Base-by-base conservation (phyloP, 1,140 invertebrate genomes). In the Listronotus oregonensis region DNA sequence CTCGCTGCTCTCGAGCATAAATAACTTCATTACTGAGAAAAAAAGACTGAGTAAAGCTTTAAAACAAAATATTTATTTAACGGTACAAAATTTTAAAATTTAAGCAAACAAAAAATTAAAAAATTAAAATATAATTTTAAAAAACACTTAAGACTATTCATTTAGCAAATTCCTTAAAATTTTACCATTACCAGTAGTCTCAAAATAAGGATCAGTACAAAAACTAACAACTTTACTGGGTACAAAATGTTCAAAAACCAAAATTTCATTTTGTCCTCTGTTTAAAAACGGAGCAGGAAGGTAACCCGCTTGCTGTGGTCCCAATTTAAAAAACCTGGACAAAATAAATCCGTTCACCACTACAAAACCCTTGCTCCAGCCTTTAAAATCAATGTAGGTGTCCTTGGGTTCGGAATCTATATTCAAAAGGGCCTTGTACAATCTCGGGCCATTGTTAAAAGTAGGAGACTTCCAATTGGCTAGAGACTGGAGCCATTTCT, bases 311-410 rank as follows among this genome's bases (percentile, higher is more conserved):
- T 80, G 73, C 70, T 85, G 82, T 0, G 88, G 87, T 0, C 87
- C 87, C 9, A 81, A 69, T 62, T 73, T 76, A 14, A 73, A 73
- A 73, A 87, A 88, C 50, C 87, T 73, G 10, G 86, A 86, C 47
- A 89, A 72, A 70, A 88, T 85, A 69, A 86, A 85, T 6, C 85
- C 86, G 78, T 89, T 89, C 0, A 89, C 69, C 61, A 88, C 82
- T n/a, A 86, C 84, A 51, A 86, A 77, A 9, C 88, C 88, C 77
- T 82, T 83, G 15, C 70, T 73, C 83, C 83, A 84, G 1, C 69
- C 69, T 31, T 71, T 68, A 74, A 82, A 78, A 68, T 83, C 79
- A 3, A 83, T 68, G 37, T 68, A 78, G 11, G 76, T 77, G 67
- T 79, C 75, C 11, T 63, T 47, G 0, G 63, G 51, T n/a, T 72